Conservation (phyloP, 1,140 invertebrate genomes). For the Bursaphelenchus mucronatus region DNA sequence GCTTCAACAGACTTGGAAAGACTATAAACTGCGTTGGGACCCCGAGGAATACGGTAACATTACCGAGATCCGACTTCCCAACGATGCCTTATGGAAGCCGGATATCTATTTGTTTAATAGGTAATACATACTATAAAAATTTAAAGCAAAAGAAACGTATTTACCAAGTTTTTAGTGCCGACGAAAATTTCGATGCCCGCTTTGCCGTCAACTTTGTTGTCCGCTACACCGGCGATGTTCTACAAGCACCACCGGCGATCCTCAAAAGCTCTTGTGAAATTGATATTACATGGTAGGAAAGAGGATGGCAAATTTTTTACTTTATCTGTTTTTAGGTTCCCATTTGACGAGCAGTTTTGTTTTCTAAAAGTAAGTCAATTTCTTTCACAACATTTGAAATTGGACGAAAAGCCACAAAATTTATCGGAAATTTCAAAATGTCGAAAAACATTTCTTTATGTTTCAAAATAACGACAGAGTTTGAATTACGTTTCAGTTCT, state of each 20-base stretch:
- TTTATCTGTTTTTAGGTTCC: conserved; percentile 30
- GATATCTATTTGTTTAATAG: conserved; percentile 46
- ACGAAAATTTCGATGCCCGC: conserved; percentile 95
- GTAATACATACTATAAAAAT: conserved; percentile 23
- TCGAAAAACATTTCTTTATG: too few species aligned
- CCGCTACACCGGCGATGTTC: conserved; percentile 83
- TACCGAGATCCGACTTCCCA: conserved; percentile 80
- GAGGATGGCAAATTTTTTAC: not conserved
- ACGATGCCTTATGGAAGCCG: conserved; percentile 41
- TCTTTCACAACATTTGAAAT: too few species aligned
- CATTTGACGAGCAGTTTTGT: conserved; percentile 64
- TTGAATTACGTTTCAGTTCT: not conserved
- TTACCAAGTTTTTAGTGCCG: conserved; percentile 70
- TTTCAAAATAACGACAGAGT: too few species aligned
- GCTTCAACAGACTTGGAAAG: conserved; percentile 46
- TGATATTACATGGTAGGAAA: conserved; percentile 87
- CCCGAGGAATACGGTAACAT: conserved; percentile 87
- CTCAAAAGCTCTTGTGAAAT: conserved; percentile 99
- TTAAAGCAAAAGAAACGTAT: not conserved
- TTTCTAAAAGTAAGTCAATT: conserved; percentile 60
- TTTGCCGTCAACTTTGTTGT: conserved; percentile 96
- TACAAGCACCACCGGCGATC: conserved; percentile 92
- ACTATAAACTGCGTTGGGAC: conserved; percentile 69
- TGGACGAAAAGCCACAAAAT: too few species aligned
- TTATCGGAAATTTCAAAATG: too few species aligned